Conservation (phyloP, 2,113 vertebrate genomes). For the Copsychus sechellarum region DNA sequence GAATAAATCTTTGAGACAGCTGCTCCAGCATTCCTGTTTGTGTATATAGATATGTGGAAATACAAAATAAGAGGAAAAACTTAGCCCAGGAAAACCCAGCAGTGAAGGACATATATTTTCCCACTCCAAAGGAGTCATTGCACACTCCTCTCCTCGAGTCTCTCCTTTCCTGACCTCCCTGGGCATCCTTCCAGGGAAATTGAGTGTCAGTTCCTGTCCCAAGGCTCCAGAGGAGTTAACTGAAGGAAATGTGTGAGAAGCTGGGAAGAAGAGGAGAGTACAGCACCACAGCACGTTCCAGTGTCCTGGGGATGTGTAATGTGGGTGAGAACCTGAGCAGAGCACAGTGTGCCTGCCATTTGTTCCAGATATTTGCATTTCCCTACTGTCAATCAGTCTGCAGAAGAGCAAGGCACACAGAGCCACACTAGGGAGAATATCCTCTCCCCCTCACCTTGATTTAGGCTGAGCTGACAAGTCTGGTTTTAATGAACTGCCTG, state of each 20-base stretch:
- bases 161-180: background rate
- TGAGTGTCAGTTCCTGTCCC: background rate
- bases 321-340: background rate
- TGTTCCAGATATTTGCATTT: rapidly evolving
- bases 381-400: background rate
- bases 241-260: background rate
- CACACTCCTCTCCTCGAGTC: background rate
- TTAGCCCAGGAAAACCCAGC: no score
- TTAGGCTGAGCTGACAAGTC: background rate
- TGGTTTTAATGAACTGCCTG: background rate
- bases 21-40: no score
- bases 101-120: background rate
- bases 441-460: background rate
- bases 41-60: no score
- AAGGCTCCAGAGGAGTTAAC: background rate
- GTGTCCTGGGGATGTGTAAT: background rate
- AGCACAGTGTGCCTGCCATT: background rate
- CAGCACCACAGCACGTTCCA: background rate
- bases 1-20: no score
- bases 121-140: background rate
- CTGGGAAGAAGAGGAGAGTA: background rate
- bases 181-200: rapidly evolving
- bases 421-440: rapidly evolving
- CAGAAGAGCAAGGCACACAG: background rate
- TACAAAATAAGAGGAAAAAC: no score